Evolutionary conservation across 2,888 invertebrate genomes (phyloP), one percentile per base, ranked within the genome.

Genomic region (Ennomos quercinarius): DNA sequence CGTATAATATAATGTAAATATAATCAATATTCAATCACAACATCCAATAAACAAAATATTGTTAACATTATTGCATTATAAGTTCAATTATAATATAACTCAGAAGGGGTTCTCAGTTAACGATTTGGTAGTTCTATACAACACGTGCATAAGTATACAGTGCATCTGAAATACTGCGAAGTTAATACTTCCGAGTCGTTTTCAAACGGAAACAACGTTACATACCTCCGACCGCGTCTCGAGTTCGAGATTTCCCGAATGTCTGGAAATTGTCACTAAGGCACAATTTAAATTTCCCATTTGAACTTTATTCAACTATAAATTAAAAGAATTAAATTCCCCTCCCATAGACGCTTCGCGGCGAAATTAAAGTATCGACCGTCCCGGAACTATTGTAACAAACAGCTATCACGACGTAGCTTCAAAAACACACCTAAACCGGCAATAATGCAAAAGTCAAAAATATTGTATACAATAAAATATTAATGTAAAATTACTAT

Each of bases 261-360:
- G 55, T 50, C 47, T 59, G 73, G 71, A 83, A 87, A 87, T 83
- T 82, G 55, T 61, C 88, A 86, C 91, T 91, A 92, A 92, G 91
- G 91, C 91, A 92, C 91, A 90, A 91, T 91, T 89, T 88, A 85
- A 87, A 57, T 87, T 87, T 90, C 79, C 83, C 79, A 77, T 90
- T 91, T 91, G 91, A 90, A 91, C 89, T 91, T 89, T 86, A 85
- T 87, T 86, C 82, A 80, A 84, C 66, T 81, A 84, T 87, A 83
- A 89, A 83, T 85, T 80, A 89, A 89, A 86, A 73, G 74, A 85
- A 80, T 84, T 83, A 81, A 86, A 86, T 84, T 84, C 83, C 82
- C 80, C 80, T 77, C 73, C 71, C 27, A 9, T 3, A 12, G 17
- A 39, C 53, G 35, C 36, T 13, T 34, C 34, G 42, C 44, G 17